Evolutionary conservation across 2,797 vertebrate species (phyloP).

Genomic region (Strix occidentalis): DNA sequence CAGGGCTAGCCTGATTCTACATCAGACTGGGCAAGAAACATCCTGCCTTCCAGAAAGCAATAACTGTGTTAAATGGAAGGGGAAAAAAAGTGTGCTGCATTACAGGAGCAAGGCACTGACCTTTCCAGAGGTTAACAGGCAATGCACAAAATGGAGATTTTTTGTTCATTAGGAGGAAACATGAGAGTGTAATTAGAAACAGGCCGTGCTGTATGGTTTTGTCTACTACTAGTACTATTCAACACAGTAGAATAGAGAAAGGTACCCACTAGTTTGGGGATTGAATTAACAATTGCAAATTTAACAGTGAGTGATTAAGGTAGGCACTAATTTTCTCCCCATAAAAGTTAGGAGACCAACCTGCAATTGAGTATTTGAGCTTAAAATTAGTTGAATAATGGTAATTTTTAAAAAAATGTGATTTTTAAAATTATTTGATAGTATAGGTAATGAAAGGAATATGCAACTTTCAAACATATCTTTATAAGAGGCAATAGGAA

Average conservation of each 20-base stretch:
- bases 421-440: background rate
- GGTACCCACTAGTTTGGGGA: background rate
- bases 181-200: slow-evolving; percentile 46
- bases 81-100: background rate
- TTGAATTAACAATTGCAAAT: background rate
- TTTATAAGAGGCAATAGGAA: background rate
- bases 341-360: background rate
- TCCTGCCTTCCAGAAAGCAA: background rate
- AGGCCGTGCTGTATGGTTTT: background rate
- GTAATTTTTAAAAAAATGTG: background rate
- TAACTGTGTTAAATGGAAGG: background rate
- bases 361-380: background rate
- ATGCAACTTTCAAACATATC: background rate
- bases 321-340: background rate
- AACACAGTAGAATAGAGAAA: background rate
- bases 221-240: background rate
- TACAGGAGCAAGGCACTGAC: background rate
- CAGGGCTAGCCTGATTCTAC: background rate
- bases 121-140: slow-evolving; percentile 37
- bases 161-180: slow-evolving; percentile 41
- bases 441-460: background rate
- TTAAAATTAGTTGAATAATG: background rate
- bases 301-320: background rate
- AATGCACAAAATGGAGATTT: background rate
- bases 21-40: background rate